These are phyloP conservation scores for Dasyornis broadbenti DNA, from an alignment of 2,113 vertebrate species.

Conservation along the genomic window DNA sequence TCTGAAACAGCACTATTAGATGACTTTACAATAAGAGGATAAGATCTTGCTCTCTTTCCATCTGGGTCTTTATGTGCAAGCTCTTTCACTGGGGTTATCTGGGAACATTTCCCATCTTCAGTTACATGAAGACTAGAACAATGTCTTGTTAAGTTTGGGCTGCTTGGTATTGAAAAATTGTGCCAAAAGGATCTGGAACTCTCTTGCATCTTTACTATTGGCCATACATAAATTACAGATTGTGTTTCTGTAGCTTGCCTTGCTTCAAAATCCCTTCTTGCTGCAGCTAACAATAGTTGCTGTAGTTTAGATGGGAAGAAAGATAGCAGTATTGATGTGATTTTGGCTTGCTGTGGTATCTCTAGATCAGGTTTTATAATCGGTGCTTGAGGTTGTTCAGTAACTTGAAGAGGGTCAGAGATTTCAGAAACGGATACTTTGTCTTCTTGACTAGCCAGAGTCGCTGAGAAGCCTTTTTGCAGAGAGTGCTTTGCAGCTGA, in stretches of 20 bases:
- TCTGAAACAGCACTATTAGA: background rate
- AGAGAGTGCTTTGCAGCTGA: background rate
- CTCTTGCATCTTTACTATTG: background rate
- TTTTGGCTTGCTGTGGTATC: constrained; percentile 17
- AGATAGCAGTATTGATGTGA: background rate
- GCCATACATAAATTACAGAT: constrained; percentile 14
- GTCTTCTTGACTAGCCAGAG: background rate
- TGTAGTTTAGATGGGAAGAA: constrained; percentile 5
- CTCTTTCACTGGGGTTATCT: background rate
- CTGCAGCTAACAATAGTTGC: background rate
- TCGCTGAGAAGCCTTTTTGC: background rate
- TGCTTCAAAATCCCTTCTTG: background rate
- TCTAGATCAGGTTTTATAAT: constrained; percentile 14
- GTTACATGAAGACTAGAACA: background rate
- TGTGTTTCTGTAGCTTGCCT: background rate
- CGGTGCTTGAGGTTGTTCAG: background rate
- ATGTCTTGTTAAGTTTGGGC: background rate
- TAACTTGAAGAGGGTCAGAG: background rate
- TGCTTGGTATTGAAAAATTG: background rate
- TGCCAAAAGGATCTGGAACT: background rate
- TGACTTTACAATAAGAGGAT: constrained; percentile 22
- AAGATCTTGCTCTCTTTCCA: background rate
- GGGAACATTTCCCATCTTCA: background rate
- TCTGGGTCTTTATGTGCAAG: background rate
- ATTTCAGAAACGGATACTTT: background rate